Base-by-base conservation (phyloP, 2,888 invertebrate species). In the Operophtera brumata region DNA sequence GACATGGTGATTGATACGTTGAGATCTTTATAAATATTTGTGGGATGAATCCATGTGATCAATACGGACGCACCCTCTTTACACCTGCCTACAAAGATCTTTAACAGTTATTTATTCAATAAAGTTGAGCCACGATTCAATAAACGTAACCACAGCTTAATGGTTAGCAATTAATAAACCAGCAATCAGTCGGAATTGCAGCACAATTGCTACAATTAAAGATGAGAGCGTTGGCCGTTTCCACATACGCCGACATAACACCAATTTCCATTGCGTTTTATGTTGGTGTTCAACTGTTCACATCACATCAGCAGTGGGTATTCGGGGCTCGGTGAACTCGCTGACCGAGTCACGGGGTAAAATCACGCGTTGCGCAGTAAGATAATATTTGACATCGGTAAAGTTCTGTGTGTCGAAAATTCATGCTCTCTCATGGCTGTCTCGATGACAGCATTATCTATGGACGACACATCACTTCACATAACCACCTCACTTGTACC, bases 181-280 rank as follows among this genome's bases (percentile, higher is more conserved):
- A 62, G 48, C 59, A 57, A 64, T 65, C 60, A 63, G 49, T 55
- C 56, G 50, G 52, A 58, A 57, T 50, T 57, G 53, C 51, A 61
- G 65, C 48, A 72, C 70, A 74, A 75, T 73, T 70, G 67, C 60
- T 53, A 47, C 61, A 62, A 70, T 73, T 69, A 71, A 55, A 57
- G 43, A 65, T 67, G 67, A 62, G 66, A 70, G 67, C 57, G 56
- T 51, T 41, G 48, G 48, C 47, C 32, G 50, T 42, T 39, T 49
- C 34, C 42, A 43, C 47, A 46, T 8, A 26, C n/a, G 37, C 30
- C 28, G n/a, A 37, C 13, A 20, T 25, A 5, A 25, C 25, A 39
- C n/a, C 8, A 13, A 37, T 9, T 13, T 8, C 37, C 9, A 14
- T 37, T 8, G 37, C 13, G 7, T 10, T 11, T 6, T 35, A 35